Evolutionary conservation across 2,797 vertebrate genomes (phyloP).

Genomic region (Cyprinodon diabolis): DNA sequence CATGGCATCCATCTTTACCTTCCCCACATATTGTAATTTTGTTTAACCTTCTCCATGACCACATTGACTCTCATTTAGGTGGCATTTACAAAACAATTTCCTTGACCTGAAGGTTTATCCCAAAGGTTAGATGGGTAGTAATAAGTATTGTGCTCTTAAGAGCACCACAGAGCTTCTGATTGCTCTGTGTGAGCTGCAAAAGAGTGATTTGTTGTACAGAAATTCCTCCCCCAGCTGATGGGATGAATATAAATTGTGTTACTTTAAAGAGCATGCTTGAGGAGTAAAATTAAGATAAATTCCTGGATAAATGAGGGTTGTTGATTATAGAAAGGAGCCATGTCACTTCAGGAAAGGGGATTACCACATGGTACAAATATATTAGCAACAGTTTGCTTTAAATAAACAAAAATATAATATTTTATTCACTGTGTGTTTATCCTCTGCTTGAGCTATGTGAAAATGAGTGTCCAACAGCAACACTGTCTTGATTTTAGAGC

Average conservation of each 20-base stretch:
- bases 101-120: constrained; percentile 15
- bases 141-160: constrained; percentile 27
- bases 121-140: constrained; percentile 25
- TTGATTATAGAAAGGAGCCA: constrained; percentile 47
- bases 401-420: constrained; percentile 17
- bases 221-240: constrained; percentile 47
- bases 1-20: neutral
- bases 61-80: constrained; percentile 2
- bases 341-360: constrained; percentile 25
- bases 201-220: constrained; percentile 37
- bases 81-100: constrained; percentile 14
- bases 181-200: constrained; percentile 22
- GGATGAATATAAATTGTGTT: constrained; percentile 51
- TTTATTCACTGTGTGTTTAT: constrained; percentile 18
- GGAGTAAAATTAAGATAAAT: constrained; percentile 63
- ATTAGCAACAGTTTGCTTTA: constrained; percentile 44
- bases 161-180: constrained; percentile 17
- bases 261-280: constrained; percentile 44
- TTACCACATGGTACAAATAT: constrained; percentile 42
- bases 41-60: constrained; percentile 12
- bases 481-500: no score
- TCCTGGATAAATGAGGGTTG: constrained; percentile 58
- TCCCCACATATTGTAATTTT: neutral
- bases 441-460: constrained; percentile 50
- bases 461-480: constrained; percentile 51